Evolutionary conservation across 2,888 invertebrate genomes (phyloP).

Genomic region (Dicycla oo): DNA sequence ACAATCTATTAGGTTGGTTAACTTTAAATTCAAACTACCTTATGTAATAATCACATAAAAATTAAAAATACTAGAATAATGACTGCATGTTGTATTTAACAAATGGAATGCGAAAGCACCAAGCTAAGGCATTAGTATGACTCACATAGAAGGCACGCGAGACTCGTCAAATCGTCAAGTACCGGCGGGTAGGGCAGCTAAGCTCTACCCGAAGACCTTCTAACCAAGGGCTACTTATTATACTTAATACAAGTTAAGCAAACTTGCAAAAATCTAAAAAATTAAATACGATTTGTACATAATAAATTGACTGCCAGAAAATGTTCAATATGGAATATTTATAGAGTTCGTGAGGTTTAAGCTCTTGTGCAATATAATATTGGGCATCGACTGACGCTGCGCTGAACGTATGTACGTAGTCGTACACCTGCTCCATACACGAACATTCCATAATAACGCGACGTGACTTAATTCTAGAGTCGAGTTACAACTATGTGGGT

Average conservation of each 20-base stretch:
- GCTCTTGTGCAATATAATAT: constrained; percentile 58
- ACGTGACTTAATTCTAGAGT: constrained; percentile 74
- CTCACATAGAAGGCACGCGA: constrained; percentile 85
- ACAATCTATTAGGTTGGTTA: background rate
- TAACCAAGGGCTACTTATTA: constrained; percentile 47
- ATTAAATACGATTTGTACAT: constrained; percentile 10
- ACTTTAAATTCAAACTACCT: background rate
- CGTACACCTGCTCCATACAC: constrained; percentile 73
- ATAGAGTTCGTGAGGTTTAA: constrained; percentile 42
- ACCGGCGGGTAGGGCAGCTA: constrained; percentile 65
- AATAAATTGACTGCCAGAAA: constrained; percentile 12
- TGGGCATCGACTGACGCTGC: constrained; percentile 49
- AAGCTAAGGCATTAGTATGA: constrained; percentile 81
- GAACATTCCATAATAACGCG: constrained; percentile 68
- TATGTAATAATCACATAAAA: background rate
- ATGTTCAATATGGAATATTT: constrained; percentile 18
- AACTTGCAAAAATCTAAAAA: constrained; percentile 22
- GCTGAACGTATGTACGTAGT: constrained; percentile 52
- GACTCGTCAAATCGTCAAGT: constrained; percentile 72
- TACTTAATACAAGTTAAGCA: constrained; percentile 7
- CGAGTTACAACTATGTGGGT: constrained; percentile 66
- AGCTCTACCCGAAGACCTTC: constrained; percentile 71
- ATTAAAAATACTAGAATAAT: constrained; percentile 28
- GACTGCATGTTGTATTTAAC: constrained; percentile 63
- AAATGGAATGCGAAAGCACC: constrained; percentile 83